Evolutionary conservation across 1,140 invertebrate genomes (phyloP).

Genomic region (Caenorhabditis tropicalis): DNA sequence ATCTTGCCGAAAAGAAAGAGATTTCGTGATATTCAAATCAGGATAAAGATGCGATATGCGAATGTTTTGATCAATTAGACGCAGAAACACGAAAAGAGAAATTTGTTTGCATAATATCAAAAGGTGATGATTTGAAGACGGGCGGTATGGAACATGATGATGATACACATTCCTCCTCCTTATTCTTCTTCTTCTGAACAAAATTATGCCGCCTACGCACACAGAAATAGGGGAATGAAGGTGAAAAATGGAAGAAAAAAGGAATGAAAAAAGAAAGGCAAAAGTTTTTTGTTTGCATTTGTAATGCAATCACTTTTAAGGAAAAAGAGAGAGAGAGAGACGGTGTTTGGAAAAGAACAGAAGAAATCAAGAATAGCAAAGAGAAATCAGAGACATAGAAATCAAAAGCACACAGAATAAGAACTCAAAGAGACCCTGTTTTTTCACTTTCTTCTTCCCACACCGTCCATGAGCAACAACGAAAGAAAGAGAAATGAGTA

Average conservation of each 20-base stretch:
- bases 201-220: not conserved
- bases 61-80: not conserved
- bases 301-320: constrained; percentile 42
- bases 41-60: not conserved
- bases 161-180: constrained; percentile 4
- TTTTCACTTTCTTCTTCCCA: not conserved
- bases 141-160: constrained; percentile 11
- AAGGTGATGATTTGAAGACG: constrained; percentile 24
- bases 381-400: not conserved
- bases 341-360: not conserved
- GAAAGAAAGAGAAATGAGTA: not conserved
- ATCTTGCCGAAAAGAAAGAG: no score
- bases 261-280: constrained; percentile 22
- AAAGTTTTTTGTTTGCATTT: constrained; percentile 42
- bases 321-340: constrained; percentile 11
- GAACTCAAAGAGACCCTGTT: not conserved
- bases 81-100: not conserved
- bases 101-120: constrained; percentile 43
- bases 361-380: not conserved
- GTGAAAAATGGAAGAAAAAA: not conserved
- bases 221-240: not conserved
- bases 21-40: constrained; percentile 41
- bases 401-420: constrained; percentile 4
- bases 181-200: not conserved
- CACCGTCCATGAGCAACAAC: not conserved